These are phyloP conservation scores for Pipra filicauda DNA, from an alignment of 2,113 vertebrate genomes.

Conservation along the genomic window DNA sequence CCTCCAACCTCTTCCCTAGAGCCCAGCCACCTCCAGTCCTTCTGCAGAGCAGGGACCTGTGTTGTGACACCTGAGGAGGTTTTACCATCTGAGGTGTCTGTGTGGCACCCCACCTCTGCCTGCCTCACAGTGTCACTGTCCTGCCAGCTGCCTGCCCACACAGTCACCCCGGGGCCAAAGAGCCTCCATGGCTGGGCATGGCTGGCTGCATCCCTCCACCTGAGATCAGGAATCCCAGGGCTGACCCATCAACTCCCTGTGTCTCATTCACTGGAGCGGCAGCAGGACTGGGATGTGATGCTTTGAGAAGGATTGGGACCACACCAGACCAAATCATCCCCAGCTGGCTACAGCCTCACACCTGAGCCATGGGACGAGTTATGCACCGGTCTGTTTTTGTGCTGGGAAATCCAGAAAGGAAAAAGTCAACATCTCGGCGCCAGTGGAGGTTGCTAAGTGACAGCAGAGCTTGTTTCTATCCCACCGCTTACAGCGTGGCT, in stretches of 20 bases:
- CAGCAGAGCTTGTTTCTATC: background rate
- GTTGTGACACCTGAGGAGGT: background rate
- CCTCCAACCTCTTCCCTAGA: background rate
- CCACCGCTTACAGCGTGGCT: background rate
- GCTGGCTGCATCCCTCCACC: background rate
- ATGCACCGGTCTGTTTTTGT: fast-evolving
- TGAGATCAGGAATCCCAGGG: background rate
- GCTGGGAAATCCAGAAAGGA: background rate
- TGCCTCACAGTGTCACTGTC: background rate
- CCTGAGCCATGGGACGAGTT: background rate
- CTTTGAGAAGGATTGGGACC: background rate
- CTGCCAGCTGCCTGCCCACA: background rate
- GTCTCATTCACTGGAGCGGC: background rate
- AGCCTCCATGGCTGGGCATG: background rate
- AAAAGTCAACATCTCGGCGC: background rate
- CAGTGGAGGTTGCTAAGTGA: conserved; percentile 51
- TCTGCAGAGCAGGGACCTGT: background rate
- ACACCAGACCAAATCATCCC: background rate
- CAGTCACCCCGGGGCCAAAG: background rate
- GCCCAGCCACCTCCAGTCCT: background rate
- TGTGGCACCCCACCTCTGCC: background rate
- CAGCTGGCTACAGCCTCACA: background rate
- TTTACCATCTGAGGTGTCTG: fast-evolving
- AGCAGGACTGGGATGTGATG: fast-evolving
- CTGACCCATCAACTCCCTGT: background rate